Conservation (phyloP, 2,888 invertebrate species). For the Lepidonotus clava region DNA sequence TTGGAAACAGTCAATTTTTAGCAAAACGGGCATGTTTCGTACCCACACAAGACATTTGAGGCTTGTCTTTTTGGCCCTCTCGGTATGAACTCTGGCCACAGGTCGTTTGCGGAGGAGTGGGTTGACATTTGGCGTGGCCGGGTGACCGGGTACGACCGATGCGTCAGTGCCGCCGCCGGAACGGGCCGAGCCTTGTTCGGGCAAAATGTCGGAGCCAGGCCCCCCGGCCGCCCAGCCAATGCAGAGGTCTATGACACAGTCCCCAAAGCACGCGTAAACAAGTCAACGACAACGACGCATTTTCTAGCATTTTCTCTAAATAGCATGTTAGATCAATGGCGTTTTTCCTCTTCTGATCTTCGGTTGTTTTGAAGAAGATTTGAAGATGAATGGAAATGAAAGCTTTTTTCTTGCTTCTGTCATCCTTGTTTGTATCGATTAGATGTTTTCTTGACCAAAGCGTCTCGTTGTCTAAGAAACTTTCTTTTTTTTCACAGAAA, state of each 20-base stretch:
- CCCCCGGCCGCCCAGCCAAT: not conserved
- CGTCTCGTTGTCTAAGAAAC: too few species aligned
- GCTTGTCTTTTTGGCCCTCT: not conserved
- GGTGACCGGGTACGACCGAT: not conserved
- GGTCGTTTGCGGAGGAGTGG: not conserved
- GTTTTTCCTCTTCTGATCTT: too few species aligned
- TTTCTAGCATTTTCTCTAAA: too few species aligned
- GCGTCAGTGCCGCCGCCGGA: not conserved
- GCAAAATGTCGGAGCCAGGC: not conserved
- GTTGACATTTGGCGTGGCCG: not conserved
- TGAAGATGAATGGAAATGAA: too few species aligned
- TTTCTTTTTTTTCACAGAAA: too few species aligned
- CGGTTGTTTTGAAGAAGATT: too few species aligned
- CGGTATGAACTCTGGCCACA: constrained; percentile 12
- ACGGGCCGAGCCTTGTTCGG: not conserved
- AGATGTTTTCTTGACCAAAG: too few species aligned
- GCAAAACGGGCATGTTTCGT: not conserved
- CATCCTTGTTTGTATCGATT: too few species aligned
- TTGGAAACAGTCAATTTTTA: not conserved
- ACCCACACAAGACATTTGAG: not conserved
- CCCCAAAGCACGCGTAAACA: not conserved
- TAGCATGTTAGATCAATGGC: too few species aligned
- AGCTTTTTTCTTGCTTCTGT: too few species aligned
- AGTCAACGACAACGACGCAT: not conserved
- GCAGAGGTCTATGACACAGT: not conserved